phyloP scores from a whole-genome alignment of 2,888 invertebrate genomes.

The Auanema sp. region DNA sequence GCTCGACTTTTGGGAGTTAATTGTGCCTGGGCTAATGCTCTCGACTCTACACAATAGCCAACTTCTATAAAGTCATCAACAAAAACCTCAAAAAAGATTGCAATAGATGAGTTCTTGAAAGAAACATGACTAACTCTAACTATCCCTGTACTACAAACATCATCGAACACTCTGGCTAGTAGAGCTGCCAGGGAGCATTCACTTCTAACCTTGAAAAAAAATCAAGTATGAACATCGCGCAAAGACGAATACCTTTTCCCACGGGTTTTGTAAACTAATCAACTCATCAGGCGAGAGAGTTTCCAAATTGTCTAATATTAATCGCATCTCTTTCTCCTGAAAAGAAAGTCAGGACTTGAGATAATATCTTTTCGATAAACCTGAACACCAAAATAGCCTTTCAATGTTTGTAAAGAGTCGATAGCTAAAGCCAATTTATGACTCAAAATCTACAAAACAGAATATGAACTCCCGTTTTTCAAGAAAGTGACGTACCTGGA shows the following conservation, averaged over 20 bases:
- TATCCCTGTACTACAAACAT: conserved; percentile 49
- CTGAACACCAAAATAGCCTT: conserved; percentile 15
- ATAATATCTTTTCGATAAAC: conserved; percentile 7
- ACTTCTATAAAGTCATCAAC: conserved; percentile 56
- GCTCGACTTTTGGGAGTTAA: conserved; percentile 49
- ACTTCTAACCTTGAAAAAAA: conserved; percentile 17
- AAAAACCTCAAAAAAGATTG: conserved; percentile 37
- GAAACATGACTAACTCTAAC: conserved; percentile 37
- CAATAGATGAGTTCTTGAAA: background rate
- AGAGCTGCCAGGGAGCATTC: conserved; percentile 42
- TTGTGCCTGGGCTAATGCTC: conserved; percentile 40
- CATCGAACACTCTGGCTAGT: conserved; percentile 51
- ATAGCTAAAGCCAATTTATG: conserved; percentile 22
- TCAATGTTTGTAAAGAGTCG: conserved; percentile 13
- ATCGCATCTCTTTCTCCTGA: conserved; percentile 8
- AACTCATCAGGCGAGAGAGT: conserved; percentile 2
- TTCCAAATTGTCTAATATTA: conserved; percentile 1
- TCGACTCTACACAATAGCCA: conserved; percentile 58
- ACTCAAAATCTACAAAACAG: conserved; percentile 15
- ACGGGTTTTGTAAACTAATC: background rate
- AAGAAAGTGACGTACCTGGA: conserved; percentile 20
- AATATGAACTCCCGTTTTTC: background rate
- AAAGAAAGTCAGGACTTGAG: no score
- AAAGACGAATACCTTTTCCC: conserved; percentile 7
- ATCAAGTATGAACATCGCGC: no score